Conservation (phyloP, 92 coral and sea anemone species). For the Hydrozoanthus gracilis region DNA sequence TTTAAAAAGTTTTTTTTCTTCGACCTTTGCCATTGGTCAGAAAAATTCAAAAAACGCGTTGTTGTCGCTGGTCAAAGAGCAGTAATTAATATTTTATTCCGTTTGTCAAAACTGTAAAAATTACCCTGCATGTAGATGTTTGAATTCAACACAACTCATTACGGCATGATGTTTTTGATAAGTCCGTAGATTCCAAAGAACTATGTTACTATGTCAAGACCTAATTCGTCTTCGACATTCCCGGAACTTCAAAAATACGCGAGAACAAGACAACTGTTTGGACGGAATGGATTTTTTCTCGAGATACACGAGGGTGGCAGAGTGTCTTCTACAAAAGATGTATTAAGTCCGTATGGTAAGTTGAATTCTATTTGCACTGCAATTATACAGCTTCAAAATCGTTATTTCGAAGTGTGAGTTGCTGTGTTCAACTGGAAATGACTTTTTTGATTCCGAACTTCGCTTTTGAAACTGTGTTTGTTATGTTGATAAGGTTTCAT, state of each 20-base stretch:
- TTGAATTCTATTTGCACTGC: neutral
- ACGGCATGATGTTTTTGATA: neutral
- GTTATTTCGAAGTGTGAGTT: neutral
- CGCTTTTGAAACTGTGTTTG: neutral
- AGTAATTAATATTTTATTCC: conserved; percentile 29
- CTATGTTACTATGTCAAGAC: conserved; percentile 55
- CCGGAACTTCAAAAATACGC: conserved; percentile 86
- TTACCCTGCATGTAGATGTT: neutral
- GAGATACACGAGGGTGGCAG: conserved; percentile 84
- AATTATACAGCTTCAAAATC: neutral
- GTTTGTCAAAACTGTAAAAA: conserved; percentile 30
- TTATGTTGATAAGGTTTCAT: neutral
- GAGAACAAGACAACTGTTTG: conserved; percentile 76
- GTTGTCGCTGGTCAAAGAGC: conserved; percentile 25
- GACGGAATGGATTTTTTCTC: conserved; percentile 84
- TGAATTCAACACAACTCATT: neutral
- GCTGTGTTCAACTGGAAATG: neutral
- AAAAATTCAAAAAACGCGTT: neutral
- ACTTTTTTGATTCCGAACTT: neutral
- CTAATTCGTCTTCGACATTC: conserved; percentile 52
- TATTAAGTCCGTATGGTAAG: conserved; percentile 74
- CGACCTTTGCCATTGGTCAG: neutral
- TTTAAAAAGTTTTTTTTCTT: too few species aligned
- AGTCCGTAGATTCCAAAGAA: neutral
- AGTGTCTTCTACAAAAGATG: conserved; percentile 78